Conservation (phyloP, 2,888 invertebrate genomes). For the Sceliomorpha sp. region DNA sequence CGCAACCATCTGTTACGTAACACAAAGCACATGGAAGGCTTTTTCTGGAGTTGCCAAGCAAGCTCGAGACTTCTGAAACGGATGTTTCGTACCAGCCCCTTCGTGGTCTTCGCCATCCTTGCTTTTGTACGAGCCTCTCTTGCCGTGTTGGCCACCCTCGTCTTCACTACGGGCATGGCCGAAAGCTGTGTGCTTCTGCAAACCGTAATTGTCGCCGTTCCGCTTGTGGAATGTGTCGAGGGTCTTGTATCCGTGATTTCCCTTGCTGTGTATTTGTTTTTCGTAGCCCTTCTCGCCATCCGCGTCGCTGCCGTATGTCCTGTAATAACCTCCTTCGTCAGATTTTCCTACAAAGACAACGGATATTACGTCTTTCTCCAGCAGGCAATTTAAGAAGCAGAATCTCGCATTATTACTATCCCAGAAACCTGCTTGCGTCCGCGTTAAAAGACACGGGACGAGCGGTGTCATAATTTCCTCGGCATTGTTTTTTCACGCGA, state of each 20-base stretch:
- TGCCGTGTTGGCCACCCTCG: constrained; percentile 64
- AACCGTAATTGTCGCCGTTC: constrained; percentile 87
- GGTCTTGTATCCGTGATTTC: constrained; percentile 87
- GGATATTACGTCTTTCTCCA: constrained; percentile 31
- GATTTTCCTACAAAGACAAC: constrained; percentile 76
- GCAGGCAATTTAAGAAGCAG: constrained; percentile 3
- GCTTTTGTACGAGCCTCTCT: constrained; percentile 72
- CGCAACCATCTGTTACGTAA: constrained; percentile 41
- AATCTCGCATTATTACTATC: not conserved
- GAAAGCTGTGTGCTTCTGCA: constrained; percentile 85
- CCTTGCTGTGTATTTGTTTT: constrained; percentile 84
- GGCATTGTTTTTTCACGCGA: no score
- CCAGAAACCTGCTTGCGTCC: no score
- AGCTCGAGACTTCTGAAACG: constrained; percentile 17
- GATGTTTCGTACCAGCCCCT: constrained; percentile 74
- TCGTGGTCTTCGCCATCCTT: constrained; percentile 79
- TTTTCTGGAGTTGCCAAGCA: constrained; percentile 32
- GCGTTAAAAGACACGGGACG: no score
- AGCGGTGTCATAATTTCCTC: no score
- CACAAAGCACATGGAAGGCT: constrained; percentile 45
- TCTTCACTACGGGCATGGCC: constrained; percentile 81
- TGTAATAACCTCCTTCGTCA: constrained; percentile 82
- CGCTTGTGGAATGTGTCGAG: constrained; percentile 88
- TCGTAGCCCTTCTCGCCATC: constrained; percentile 84
- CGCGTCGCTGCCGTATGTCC: constrained; percentile 84